phyloP scores from a whole-genome alignment of 2,113 vertebrate genomes.

The Oryzias javanicus region DNA sequence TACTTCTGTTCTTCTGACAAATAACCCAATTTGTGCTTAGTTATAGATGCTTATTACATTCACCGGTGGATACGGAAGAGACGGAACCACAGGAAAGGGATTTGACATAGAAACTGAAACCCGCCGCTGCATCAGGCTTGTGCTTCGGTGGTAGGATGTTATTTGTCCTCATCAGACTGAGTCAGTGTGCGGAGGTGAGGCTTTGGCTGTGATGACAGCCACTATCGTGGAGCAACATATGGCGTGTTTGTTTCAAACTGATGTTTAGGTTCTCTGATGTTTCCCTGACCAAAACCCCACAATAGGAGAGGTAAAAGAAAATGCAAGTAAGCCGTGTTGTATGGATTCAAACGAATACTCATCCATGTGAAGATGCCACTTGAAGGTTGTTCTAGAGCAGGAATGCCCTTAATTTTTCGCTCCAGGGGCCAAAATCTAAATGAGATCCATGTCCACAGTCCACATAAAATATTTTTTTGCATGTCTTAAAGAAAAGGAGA shows the following conservation, averaged over 20 bases:
- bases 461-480: no score
- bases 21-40: neutral
- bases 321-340: neutral
- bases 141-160: slow-evolving; percentile 23
- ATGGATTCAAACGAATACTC: neutral
- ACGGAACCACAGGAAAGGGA: neutral
- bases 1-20: neutral
- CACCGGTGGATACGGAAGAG: neutral
- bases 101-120: slow-evolving; percentile 9
- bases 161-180: slow-evolving; percentile 17
- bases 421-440: no score
- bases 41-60: neutral
- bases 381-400: no score
- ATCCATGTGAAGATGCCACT: no score
- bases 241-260: slow-evolving; percentile 15
- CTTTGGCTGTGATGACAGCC: slow-evolving; percentile 23
- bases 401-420: no score
- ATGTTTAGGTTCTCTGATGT: slow-evolving; percentile 10
- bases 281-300: slow-evolving; percentile 11
- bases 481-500: no score
- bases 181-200: slow-evolving; percentile 29
- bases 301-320: slow-evolving; percentile 18
- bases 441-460: no score
- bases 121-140: slow-evolving; percentile 2
- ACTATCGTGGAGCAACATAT: slow-evolving; percentile 17